Evolutionary conservation across 2,888 invertebrate species (phyloP).

Genomic region (Branchellion lobata): DNA sequence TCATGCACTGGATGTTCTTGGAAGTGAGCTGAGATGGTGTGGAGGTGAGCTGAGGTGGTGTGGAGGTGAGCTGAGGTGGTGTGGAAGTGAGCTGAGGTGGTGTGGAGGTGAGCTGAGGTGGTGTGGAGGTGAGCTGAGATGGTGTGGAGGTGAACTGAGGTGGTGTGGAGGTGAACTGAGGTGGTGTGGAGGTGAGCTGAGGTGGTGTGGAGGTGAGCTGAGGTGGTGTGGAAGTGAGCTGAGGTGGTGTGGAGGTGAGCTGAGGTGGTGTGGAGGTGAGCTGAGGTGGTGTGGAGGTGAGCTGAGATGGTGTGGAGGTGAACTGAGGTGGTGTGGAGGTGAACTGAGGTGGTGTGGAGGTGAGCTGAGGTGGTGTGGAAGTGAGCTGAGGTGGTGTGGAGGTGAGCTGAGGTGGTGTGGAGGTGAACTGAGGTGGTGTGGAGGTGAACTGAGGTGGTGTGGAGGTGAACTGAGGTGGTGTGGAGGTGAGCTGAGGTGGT

Average conservation of each 20-base stretch:
- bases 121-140: too few relatives aligned
- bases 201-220: too few relatives aligned
- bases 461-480: constrained; percentile 75
- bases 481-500: not conserved
- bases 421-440: too few relatives aligned
- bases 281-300: constrained; percentile 86
- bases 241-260: constrained; percentile 47
- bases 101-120: constrained; percentile 39
- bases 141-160: too few relatives aligned
- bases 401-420: not conserved
- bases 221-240: constrained; percentile 87
- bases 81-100: constrained; percentile 80
- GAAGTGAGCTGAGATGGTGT: constrained; percentile 75
- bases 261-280: too few relatives aligned
- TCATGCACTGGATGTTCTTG: constrained; percentile 94
- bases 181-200: constrained; percentile 41
- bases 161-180: constrained; percentile 85
- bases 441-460: too few relatives aligned
- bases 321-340: not conserved
- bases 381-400: constrained; percentile 71
- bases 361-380: too few relatives aligned
- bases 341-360: too few relatives aligned
- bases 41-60: not conserved
- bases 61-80: too few relatives aligned
- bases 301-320: constrained; percentile 58